Conservation (phyloP, 2,113 vertebrate genomes). For the human (Homo sapiens) region GRCh38 chr11:62599001-62599500, state of each 20-base stretch:
- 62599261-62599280: slow-evolving; percentile 55
- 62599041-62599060: background rate
- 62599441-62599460: slow-evolving; percentile 83
- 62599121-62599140: slow-evolving; percentile 27
- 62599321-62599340: slow-evolving; percentile 85
- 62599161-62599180: background rate
- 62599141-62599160: slow-evolving; percentile 32
- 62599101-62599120: background rate
- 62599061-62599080: background rate
- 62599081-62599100: background rate
- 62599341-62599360: slow-evolving; percentile 87
- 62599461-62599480: slow-evolving; percentile 40
- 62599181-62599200: slow-evolving; percentile 23
- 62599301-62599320: background rate
- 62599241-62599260: slow-evolving; percentile 28
- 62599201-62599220: slow-evolving; percentile 69
- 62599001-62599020: background rate
- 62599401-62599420: slow-evolving; percentile 85
- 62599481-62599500: slow-evolving; percentile 64
- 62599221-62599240: slow-evolving; percentile 29
- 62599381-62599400: slow-evolving; percentile 73
- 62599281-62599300: slow-evolving; percentile 58
- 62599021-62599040: background rate
- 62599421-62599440: slow-evolving; percentile 89
- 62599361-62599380: slow-evolving; percentile 64